A percentile compares a stretch with the other conserved stretches of the same genome.
phyloP scores from a whole-genome alignment of 2,113 vertebrate genomes.

The Nerophis lumbriciformis region DNA sequence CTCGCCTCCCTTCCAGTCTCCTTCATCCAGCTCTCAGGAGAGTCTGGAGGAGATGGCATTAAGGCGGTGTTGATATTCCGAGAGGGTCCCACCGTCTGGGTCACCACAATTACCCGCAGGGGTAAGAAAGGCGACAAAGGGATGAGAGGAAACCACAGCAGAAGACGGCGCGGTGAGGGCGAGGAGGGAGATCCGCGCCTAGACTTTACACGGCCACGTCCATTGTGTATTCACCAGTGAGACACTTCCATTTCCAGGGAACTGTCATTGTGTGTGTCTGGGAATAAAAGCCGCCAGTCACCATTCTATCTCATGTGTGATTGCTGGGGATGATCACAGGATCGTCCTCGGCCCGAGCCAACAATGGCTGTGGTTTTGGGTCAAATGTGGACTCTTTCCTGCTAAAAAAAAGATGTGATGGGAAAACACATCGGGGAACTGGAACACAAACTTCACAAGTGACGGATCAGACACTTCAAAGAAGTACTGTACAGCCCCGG shows the following conservation, averaged over 20 bases:
- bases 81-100: slow-evolving; percentile 37
- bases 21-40: slow-evolving; percentile 25
- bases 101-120: slow-evolving; percentile 23
- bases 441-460: background rate
- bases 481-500: background rate
- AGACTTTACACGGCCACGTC: slow-evolving; percentile 22
- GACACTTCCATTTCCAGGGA: slow-evolving; percentile 31
- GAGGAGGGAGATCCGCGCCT: slow-evolving; percentile 8
- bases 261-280: slow-evolving; percentile 28
- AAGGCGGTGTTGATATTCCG: slow-evolving; percentile 39
- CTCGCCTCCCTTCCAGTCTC: slow-evolving; percentile 9
- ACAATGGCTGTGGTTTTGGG: slow-evolving; percentile 19
- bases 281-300: slow-evolving; percentile 11
- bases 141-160: slow-evolving; percentile 6
- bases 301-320: slow-evolving; percentile 13
- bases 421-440: background rate
- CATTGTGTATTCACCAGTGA: slow-evolving; percentile 28
- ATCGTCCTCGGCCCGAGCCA: slow-evolving; percentile 18
- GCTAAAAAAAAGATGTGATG: background rate
- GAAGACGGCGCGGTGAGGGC: background rate
- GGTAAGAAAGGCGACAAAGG: background rate
- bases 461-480: background rate
- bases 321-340: slow-evolving; percentile 19
- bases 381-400: background rate
- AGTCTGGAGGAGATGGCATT: slow-evolving; percentile 23